phyloP scores from a whole-genome alignment of 2,113 vertebrate species.

The Arothron firmamentum region DNA sequence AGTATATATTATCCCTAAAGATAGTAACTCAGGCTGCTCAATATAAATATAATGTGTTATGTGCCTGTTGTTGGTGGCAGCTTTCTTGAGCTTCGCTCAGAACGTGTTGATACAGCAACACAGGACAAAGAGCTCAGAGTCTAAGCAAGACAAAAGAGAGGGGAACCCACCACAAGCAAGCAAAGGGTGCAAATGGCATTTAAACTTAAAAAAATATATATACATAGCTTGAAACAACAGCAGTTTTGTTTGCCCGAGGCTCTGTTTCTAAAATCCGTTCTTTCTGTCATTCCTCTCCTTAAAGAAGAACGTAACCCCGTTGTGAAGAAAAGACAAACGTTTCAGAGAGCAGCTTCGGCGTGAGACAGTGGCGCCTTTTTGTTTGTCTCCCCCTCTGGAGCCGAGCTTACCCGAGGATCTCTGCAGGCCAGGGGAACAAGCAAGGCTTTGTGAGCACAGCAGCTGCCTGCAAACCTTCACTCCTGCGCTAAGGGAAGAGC shows the following conservation, averaged over 20 bases:
- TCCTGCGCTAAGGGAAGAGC: slow-evolving; percentile 63
- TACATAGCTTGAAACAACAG: slow-evolving; percentile 58
- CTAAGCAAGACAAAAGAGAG: slow-evolving; percentile 47
- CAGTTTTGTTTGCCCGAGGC: slow-evolving; percentile 65
- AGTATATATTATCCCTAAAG: slow-evolving; percentile 9
- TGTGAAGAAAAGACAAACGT: slow-evolving; percentile 62
- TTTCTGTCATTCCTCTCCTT: slow-evolving; percentile 57
- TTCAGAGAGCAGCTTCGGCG: slow-evolving; percentile 58
- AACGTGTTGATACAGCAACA: slow-evolving; percentile 47
- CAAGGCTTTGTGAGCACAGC: slow-evolving; percentile 75
- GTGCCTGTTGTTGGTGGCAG: slow-evolving; percentile 36
- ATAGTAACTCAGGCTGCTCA: slow-evolving; percentile 11
- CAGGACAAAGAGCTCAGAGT: slow-evolving; percentile 48
- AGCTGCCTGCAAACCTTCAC: slow-evolving; percentile 66
- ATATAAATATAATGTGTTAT: slow-evolving; percentile 29
- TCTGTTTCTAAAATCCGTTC: slow-evolving; percentile 60
- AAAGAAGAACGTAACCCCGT: slow-evolving; percentile 61
- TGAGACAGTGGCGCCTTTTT: slow-evolving; percentile 67
- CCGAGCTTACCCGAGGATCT: slow-evolving; percentile 80
- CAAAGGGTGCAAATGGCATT: slow-evolving; percentile 58
- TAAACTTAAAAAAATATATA: slow-evolving; percentile 42
- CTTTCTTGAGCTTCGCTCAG: slow-evolving; percentile 36
- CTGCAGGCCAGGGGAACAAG: slow-evolving; percentile 80
- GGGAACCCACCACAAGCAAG: slow-evolving; percentile 37
- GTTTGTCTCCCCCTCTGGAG: slow-evolving; percentile 66